Base-by-base conservation (phyloP, 2,888 invertebrate species). In the Druceiella hillmani region DNA sequence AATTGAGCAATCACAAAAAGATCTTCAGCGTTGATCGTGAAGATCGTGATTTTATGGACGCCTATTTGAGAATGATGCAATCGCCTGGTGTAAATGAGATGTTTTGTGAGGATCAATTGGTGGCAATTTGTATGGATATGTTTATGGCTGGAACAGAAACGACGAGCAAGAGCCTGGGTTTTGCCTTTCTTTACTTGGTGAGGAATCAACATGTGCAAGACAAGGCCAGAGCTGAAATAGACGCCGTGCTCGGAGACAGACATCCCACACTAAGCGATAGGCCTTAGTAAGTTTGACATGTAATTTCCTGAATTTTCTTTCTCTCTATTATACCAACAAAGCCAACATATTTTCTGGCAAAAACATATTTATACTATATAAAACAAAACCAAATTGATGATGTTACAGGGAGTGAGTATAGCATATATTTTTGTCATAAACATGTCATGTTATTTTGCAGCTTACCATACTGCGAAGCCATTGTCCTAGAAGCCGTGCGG, bases 121-220 rank as follows among this genome's bases (percentile, higher is more conserved):
- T 89, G 38, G 86, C 87, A 0, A 79, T 85, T 51, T 87, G 88
- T 51, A 70, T 89, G 74, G 90, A 90, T 51, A 77, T 90, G 74
- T 90, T 90, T 52, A 79, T 89, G 73, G 90, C 89, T 13, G 90
- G 89, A 1, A 85, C 88, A 0, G 90, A 90, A 62, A 90, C 90
- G 0, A 88, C 89, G 0, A 82, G 79, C 34, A 88, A 89, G 56
- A 79, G 82, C 17, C 65, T 89, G 52, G 80, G 83, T 16, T 88
- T 88, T 54, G 78, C 81, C 40, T 85, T 89, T 50, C 69, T 87
- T 46, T 82, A 87, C 53, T 57, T 90, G 49, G 74, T 87, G 3
- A 64, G 82, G 11, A 75, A 83, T 50, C 85, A 81, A 12, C 73
- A 79, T 2, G 78, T 88, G 1, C 88, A 89, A 54, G 74, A 60